Base-by-base conservation (phyloP, 2,113 vertebrate genomes). In the Proterorhinus semilunaris region DNA sequence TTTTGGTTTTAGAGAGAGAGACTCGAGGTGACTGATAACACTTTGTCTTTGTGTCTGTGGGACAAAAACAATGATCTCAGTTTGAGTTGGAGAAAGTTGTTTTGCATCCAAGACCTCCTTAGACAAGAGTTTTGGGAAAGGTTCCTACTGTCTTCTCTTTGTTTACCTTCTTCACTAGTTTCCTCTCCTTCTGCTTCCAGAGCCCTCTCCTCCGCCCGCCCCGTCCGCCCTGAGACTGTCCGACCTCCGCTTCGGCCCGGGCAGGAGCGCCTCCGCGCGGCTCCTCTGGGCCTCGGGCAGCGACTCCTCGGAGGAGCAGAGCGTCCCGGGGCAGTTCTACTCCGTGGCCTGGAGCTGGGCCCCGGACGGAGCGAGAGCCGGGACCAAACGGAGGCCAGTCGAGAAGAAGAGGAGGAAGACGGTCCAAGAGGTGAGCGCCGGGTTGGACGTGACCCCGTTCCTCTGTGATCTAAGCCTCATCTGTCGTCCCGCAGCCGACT, bases 301-400 rank as follows among this genome's bases (percentile, higher is more conserved):
- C 27, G 27, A 36, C 27, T 36, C 27, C 27, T 36, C 27, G 27
- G 27, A 36, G 36, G 95, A 98, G 21, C 93, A 91, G 0, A 95
- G 97, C 54, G 89, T 96, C 44, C 95, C 96, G 0, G 85, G 97
- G 7, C 95, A 97, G 58, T 95, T 97, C 90, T 96, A 95, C 88
- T 96, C 94, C 82, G 92, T 96, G 7, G 94, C 95, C 69, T 98
- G 96, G 96, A 96, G 93, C 87, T 95, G 94, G 94, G 92, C 90
- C 0, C 90, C 81, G 8, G 75, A 75, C 0, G 88, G 92, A 75
- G 93, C 91, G 82, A 79, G 92, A 0, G 74, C 91, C 0, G 86
- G 91, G 17, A 55, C 16, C 10, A 55, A 55, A 27, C 10, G 9
- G 11, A 55, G 53, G 10, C 93, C 92, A 0, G 86, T 94, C 1